Evolutionary conservation across 2,888 invertebrate species (phyloP).

Genomic region (Archips xylosteana): DNA sequence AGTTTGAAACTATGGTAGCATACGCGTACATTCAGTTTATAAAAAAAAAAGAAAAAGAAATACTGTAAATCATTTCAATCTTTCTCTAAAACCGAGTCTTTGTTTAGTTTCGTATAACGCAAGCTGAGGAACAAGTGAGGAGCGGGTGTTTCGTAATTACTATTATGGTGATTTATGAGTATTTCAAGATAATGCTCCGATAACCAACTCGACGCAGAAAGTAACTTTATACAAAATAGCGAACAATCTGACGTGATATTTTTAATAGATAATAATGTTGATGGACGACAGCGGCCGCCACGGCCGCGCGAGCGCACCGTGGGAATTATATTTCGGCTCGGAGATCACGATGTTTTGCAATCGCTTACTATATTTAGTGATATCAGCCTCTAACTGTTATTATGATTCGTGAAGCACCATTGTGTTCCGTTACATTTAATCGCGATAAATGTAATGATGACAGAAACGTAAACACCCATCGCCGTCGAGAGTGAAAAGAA

Average conservation of each 20-base stretch:
- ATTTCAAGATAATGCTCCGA: slow-evolving; percentile 73
- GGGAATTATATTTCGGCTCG: slow-evolving; percentile 80
- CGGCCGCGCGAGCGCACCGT: slow-evolving; percentile 70
- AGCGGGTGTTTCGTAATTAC: slow-evolving; percentile 71
- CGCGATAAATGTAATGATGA: slow-evolving; percentile 39
- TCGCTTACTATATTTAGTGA: slow-evolving; percentile 65
- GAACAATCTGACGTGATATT: slow-evolving; percentile 85
- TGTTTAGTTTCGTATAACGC: slow-evolving; percentile 51
- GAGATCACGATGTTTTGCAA: slow-evolving; percentile 76
- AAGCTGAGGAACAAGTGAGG: slow-evolving; percentile 54
- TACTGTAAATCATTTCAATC: slow-evolving; percentile 10
- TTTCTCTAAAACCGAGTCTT: slow-evolving; percentile 44
- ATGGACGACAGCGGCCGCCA: slow-evolving; percentile 75
- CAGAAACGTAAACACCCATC: slow-evolving; percentile 43
- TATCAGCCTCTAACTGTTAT: slow-evolving; percentile 60
- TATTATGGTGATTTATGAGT: slow-evolving; percentile 78
- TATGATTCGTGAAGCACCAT: slow-evolving; percentile 48
- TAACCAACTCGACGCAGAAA: slow-evolving; percentile 72
- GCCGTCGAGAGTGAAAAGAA: slow-evolving; percentile 42
- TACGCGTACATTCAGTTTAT: neutral
- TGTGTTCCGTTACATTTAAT: slow-evolving; percentile 39
- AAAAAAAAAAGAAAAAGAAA: neutral
- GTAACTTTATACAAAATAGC: slow-evolving; percentile 81
- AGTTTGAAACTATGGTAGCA: too few relatives aligned
- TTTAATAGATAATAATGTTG: slow-evolving; percentile 85